Evolutionary conservation across 2,888 invertebrate genomes (phyloP).

Genomic region (Hemistola chrysoprasaria): DNA sequence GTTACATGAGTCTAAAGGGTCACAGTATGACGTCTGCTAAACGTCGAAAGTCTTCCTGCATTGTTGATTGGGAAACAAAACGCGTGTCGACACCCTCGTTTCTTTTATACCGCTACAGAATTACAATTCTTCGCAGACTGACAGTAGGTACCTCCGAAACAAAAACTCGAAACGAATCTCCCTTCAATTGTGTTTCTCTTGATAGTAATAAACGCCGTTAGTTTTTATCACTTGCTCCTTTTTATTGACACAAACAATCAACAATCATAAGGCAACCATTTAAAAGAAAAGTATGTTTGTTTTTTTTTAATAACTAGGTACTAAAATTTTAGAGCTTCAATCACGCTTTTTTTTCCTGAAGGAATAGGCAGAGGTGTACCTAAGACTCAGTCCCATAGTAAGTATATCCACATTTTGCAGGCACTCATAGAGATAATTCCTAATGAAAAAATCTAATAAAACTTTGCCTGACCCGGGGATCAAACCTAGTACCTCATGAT

Average conservation of each 20-base stretch:
- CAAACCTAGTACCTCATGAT: too few species aligned
- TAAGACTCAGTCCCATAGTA: too few species aligned
- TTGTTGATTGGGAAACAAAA: conserved; percentile 76
- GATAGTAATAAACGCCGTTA: conserved; percentile 69
- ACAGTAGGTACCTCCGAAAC: conserved; percentile 59
- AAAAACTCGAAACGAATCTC: conserved; percentile 67
- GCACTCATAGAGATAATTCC: too few species aligned
- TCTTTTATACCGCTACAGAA: conserved; percentile 63
- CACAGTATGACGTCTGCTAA: conserved; percentile 68
- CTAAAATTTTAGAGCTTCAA: too few species aligned
- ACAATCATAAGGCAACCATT: too few species aligned
- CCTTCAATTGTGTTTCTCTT: conserved; percentile 53
- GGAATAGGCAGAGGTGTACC: too few species aligned
- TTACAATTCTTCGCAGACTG: conserved; percentile 61
- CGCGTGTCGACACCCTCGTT: conserved; percentile 78
- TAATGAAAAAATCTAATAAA: too few species aligned
- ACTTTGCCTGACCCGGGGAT: too few species aligned
- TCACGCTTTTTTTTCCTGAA: too few species aligned
- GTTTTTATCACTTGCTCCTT: conserved; percentile 52
- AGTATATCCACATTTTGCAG: too few species aligned
- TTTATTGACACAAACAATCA: conserved; percentile 28
- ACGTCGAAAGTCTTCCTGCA: conserved; percentile 52
- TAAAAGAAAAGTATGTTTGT: too few species aligned
- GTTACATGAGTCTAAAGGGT: conserved; percentile 59
- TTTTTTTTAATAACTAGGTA: too few species aligned